Evolutionary conservation across 2,797 vertebrate genomes (phyloP), one percentile per base, ranked within the genome.

Genomic region (Halcyon leucocephala): DNA sequence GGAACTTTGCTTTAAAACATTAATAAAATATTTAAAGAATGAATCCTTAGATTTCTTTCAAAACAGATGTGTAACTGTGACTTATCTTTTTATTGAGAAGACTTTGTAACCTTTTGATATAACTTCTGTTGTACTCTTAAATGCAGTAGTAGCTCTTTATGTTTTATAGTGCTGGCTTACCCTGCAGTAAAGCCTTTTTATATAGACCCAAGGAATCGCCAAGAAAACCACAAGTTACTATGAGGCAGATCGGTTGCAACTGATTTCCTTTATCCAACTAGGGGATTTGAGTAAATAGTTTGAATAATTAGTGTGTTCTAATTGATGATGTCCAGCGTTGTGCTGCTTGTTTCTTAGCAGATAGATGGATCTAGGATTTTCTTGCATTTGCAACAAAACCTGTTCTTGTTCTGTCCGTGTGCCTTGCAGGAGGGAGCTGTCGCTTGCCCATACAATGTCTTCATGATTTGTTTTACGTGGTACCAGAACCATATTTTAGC

Each of bases 131-230:
- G 26, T 79, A 42, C 24, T 71, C 57, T 72, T 93, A 89, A 91
- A 91, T 73, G 49, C 88, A 96, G 74, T 85, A 91, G 41, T 46
- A 86, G 72, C 42, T 93, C 95, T 90, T 74, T 33, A n/a, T 55
- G 39, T 67, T 72, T 92, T 95, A 69, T 86, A 21, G 31, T 77
- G 44, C 58, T 71, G 49, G 61, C 26, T 77, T 85, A 54, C 26
- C 33, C 41, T 93, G 41, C 29, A 95, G 58, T 95, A 95, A 79
- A 87, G 17, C 49, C 41, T 67, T 35, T n/a, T 77, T 88, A 35
- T 88, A 55, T 29, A 83, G 42, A 84, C 58, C n/a, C 22, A 66
- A 69, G 31, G 49, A 87, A 64, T 65, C 12, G 7, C 92, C 65
- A 72, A 77, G 57, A 79, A 87, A 84, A 74, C 69, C 84, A 81